Base-by-base conservation (phyloP, 2,113 vertebrate genomes). In the Perognathus longimembris region DNA sequence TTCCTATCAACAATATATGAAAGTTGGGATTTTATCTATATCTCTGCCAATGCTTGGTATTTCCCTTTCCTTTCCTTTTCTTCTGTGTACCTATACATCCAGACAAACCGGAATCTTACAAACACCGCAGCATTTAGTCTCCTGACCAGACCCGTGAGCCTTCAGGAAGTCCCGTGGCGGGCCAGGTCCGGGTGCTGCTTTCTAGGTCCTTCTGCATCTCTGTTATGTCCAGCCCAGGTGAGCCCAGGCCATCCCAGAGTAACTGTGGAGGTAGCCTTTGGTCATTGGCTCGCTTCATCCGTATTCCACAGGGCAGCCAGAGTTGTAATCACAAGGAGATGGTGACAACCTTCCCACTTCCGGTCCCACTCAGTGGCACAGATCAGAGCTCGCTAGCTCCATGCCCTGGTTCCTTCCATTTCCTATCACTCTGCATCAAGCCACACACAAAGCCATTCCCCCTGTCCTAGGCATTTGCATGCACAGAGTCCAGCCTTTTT, bases 31-130 rank as follows among this genome's bases (percentile, higher is more conserved):
- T 69, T 82, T 30, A n/a, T 88, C 32, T 54, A 22, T 6, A 45
- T 70, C 26, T 2, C 54, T 82, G 30, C 17, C 12, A 79, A 42
- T 1, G 26, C 11, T 3, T 75, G 21, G 24, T 75, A 73, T 66
- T 32, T 61, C 63, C 11, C 7, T 59, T 77, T 81, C 7, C 32
- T 80, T 70, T 59, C 32, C 28, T n/a, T 15, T 22, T 40, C 2
- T 6, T 21, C 9, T 26, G 2, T 0, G 74, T 9, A 3, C 4
- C 0, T 64, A 11, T 4, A 82, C 6, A 38, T 21, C 7, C 7
- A 12, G 45, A 45, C 45, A 61, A 79, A 63, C 24, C 4, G 30
- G 26, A 1, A 50, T 71, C 22, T 50, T 94, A 3, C 7, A 17
- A 32, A 26, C 74, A 57, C 38, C 9, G 38, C 4, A 5, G 4